These are phyloP conservation scores for Epinotia brunnichana DNA, from an alignment of 2,888 invertebrate genomes.

Conservation along the genomic window DNA sequence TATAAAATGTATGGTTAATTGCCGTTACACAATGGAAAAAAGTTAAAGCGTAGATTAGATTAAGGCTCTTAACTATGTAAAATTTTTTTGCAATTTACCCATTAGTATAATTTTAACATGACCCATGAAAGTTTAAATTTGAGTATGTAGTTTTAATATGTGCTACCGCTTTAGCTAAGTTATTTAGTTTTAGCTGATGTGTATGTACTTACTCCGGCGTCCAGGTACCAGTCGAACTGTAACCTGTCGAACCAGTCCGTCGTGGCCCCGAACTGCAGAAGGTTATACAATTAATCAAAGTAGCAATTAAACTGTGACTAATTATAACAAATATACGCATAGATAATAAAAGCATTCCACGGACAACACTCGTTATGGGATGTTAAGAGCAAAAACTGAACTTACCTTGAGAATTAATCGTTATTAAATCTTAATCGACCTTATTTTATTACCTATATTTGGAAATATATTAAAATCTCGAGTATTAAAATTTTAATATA, in stretches of 20 bases:
- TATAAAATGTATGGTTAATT: too few relatives aligned
- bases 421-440: slow-evolving; percentile 33
- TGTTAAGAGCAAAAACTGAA: slow-evolving; percentile 56
- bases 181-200: slow-evolving; percentile 52
- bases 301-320: slow-evolving; percentile 34
- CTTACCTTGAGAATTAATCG: slow-evolving; percentile 55
- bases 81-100: too few relatives aligned
- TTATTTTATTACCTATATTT: too few relatives aligned
- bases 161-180: slow-evolving; percentile 30
- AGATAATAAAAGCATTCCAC: slow-evolving; percentile 60
- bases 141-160: not conserved
- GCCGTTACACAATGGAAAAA: too few relatives aligned
- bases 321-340: slow-evolving; percentile 25
- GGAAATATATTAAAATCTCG: too few relatives aligned
- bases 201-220: slow-evolving; percentile 79
- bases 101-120: too few relatives aligned
- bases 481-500: too few relatives aligned
- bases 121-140: too few relatives aligned
- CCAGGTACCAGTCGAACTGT: slow-evolving; percentile 81
- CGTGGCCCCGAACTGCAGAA: slow-evolving; percentile 76
- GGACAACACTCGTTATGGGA: slow-evolving; percentile 63
- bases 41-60: too few relatives aligned
- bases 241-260: slow-evolving; percentile 61
- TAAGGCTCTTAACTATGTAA: too few relatives aligned
- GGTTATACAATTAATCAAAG: slow-evolving; percentile 45